These are phyloP conservation scores for Dicerorhinus sumatrensis DNA, from an alignment of 2,113 vertebrate species.

Conservation along the genomic window DNA sequence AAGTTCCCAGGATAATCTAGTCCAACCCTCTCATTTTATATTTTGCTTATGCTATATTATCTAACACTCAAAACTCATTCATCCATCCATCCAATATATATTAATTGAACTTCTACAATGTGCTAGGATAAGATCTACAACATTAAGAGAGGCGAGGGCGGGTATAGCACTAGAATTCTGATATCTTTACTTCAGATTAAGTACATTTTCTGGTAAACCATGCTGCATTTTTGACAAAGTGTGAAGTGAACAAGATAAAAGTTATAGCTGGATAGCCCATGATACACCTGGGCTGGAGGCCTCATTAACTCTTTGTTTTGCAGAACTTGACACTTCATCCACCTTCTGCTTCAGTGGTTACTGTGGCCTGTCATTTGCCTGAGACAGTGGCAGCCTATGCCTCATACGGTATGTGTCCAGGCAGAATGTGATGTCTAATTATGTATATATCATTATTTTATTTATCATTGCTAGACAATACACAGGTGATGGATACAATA, in stretches of 20 bases:
- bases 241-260: not conserved
- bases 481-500: no score
- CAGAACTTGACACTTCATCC: not conserved
- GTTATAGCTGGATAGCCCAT: not conserved
- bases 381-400: not conserved
- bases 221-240: not conserved
- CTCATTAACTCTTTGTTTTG: not conserved
- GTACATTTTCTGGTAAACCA: not conserved
- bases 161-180: not conserved
- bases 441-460: not conserved
- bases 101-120: no score
- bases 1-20: not conserved
- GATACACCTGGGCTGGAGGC: no score
- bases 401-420: not conserved
- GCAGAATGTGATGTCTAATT: not conserved
- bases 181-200: not conserved
- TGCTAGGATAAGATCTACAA: no score
- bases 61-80: no score
- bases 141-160: not conserved
- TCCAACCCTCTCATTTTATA: not conserved
- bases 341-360: not conserved
- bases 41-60: not conserved
- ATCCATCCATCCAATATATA: no score
- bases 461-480: not conserved
- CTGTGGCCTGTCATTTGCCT: not conserved